Percentiles rank a stretch among this genome's conserved stretches.
These are phyloP conservation scores for Drosophila flavopinicola DNA, from an alignment of 2,888 invertebrate species.

Conservation along the genomic window DNA sequence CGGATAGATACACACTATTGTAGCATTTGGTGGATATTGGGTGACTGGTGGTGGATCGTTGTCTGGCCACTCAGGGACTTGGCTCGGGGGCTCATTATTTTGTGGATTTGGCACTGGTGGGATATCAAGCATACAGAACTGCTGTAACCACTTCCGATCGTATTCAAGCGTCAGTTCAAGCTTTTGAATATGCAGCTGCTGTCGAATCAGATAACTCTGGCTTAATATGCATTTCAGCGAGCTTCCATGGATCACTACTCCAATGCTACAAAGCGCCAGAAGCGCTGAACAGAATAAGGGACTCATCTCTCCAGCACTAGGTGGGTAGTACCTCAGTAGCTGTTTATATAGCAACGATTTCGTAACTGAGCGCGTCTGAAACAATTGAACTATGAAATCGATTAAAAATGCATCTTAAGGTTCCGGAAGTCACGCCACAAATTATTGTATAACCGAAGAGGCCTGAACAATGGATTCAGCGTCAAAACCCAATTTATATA, in stretches of 20 bases:
- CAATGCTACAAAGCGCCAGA: slow-evolving; percentile 9
- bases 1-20: not conserved
- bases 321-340: not conserved
- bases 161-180: not conserved
- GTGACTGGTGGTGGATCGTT: no score
- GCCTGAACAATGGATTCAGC: not conserved
- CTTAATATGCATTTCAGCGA: not conserved
- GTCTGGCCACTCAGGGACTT: no score
- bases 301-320: slow-evolving; percentile 12
- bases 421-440: not conserved
- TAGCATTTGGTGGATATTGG: not conserved
- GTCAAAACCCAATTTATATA: no score
- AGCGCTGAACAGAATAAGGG: slow-evolving; percentile 1
- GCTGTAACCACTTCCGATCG: not conserved
- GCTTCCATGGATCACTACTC: not conserved
- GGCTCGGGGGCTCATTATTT: no score
- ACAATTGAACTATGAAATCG: not conserved
- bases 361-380: not conserved
- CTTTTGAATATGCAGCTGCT: not conserved
- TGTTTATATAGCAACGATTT: slow-evolving; percentile 3
- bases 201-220: not conserved
- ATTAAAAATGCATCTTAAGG: slow-evolving; percentile 2
- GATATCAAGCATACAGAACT: not conserved
- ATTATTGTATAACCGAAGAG: not conserved
- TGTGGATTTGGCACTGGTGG: no score